Base-by-base conservation (phyloP, 2,888 invertebrate species). In the Platypus cylindrus region DNA sequence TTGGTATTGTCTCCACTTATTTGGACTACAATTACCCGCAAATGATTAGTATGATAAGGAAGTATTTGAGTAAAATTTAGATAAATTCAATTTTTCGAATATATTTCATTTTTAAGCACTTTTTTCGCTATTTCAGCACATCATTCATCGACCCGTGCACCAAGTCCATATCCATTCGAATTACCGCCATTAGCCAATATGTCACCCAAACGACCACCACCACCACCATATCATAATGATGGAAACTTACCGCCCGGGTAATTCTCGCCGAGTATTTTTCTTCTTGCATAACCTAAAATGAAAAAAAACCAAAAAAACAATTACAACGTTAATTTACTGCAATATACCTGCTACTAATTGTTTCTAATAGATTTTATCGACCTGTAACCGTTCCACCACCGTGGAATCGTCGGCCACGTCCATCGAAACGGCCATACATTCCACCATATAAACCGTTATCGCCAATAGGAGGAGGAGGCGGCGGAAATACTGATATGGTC, bases 161-260 rank as follows among this genome's bases (percentile, higher is more conserved):
- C 70, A 0, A 75, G 77, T 0, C 81, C 81, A 0, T 84, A 83
- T 55, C 82, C 84, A 0, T 86, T 85, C 46, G 81, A 81, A 52
- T 64, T 76, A 31, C 76, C 79, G 4, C 75, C 78, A 13, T 72
- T 72, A 2, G 71, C 71, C 40, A 64, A 65, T 34, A 60, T 64
- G 26, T 62, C 73, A 0, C 55, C 68, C 5, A 41, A 44, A 3
- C 63, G 73, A 30, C 78, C 77, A 0, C 75, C 41, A 12, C 35
- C 33, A 0, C 41, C 41, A 5, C 24, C 12, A n/a, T 33, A 32
- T 24, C 39, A 38, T n/a, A 40, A n/a, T 9, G 20, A 41, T 4
- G 37, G 38, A 9, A 51, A 57, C 40, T 67, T 68, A 46, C 60
- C 77, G 38, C 77, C 78, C 16, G 52, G 56, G 38, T 38, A 16